These are phyloP conservation scores for Chrysolina oricalcia DNA, from an alignment of 2,888 invertebrate species.

Conservation along the genomic window DNA sequence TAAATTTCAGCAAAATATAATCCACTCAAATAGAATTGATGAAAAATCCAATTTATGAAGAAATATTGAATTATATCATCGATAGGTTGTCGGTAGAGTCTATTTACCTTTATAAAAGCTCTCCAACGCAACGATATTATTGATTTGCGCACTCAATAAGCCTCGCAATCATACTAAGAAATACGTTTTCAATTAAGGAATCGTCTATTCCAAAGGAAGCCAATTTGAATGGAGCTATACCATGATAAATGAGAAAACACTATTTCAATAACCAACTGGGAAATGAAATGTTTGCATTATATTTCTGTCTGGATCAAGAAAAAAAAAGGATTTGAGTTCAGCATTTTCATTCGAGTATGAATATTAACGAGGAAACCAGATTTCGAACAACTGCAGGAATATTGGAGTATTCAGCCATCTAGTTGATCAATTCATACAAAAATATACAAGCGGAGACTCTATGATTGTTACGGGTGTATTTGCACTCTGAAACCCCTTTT, in stretches of 20 bases:
- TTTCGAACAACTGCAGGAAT: no score
- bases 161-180: constrained; percentile 2
- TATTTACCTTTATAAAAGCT: constrained; percentile 9
- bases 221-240: constrained; percentile 1
- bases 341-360: no score
- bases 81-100: background rate
- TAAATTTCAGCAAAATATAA: background rate
- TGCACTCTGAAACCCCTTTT: no score
- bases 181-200: constrained; percentile 5
- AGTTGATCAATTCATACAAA: no score
- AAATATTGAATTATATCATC: background rate
- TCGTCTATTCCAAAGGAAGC: background rate
- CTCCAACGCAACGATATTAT: background rate
- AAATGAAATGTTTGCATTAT: background rate
- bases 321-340: no score
- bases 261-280: background rate
- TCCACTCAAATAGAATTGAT: background rate
- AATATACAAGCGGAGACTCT: no score
- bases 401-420: no score
- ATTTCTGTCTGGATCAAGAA: no score
- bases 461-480: no score
- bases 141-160: constrained; percentile 1
- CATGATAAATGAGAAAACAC: background rate
- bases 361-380: no score
- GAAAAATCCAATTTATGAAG: background rate